Percentiles rank a stretch among this genome's conserved stretches.
These are phyloP conservation scores for Drosophila yooni DNA, from an alignment of 2,888 invertebrate species.

Conservation along the genomic window DNA sequence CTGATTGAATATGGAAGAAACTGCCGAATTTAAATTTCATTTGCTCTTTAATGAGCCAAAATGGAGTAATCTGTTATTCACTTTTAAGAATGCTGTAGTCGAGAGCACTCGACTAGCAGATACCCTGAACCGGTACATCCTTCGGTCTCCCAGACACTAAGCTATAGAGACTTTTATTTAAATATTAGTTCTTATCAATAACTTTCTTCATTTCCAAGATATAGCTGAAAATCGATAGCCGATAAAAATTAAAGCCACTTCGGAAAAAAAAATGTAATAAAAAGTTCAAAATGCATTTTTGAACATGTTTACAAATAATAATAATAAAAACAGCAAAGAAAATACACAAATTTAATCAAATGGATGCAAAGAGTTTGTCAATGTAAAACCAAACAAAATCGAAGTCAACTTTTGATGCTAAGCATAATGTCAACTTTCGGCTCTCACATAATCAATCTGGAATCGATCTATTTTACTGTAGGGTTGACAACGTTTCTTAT, in stretches of 20 bases:
- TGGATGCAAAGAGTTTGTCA: not conserved
- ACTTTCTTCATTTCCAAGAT: not conserved
- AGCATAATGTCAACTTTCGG: not conserved
- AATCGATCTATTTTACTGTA: not conserved
- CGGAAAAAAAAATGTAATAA: not conserved
- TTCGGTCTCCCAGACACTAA: too few species aligned
- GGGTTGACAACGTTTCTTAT: not conserved
- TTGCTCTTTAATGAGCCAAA: not conserved
- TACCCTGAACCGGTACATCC: not conserved
- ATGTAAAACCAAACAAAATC: not conserved
- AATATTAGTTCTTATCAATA: not conserved
- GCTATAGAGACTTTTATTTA: not conserved
- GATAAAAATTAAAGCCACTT: not conserved
- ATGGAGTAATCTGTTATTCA: not conserved
- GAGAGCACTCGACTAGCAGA: not conserved
- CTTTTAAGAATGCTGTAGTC: not conserved
- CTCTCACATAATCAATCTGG: not conserved
- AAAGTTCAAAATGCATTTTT: too few species aligned
- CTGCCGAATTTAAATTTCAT: not conserved
- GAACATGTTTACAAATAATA: not conserved
- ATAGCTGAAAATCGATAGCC: not conserved
- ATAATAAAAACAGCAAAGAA: not conserved
- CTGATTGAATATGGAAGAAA: not conserved
- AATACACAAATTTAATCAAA: not conserved
- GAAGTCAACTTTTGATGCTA: not conserved